Evolutionary conservation across 2,113 vertebrate genomes (phyloP), one percentile per base, ranked within the genome.

Genomic region (Anas platyrhynchos): DNA sequence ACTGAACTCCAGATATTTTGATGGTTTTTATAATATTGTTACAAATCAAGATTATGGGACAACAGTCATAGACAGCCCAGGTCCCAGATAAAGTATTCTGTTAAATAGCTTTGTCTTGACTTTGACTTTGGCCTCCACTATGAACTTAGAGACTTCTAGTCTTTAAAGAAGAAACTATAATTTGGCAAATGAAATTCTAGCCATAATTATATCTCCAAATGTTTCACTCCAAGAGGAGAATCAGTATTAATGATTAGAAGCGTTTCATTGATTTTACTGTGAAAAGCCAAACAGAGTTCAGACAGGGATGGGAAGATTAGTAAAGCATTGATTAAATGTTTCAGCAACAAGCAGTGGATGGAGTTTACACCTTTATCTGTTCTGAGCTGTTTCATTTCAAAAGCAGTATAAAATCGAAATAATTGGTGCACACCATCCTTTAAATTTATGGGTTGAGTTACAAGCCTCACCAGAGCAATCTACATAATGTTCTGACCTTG

Each of bases 291-390:
- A 34, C 27, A 71, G 50, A 85, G 12, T 74, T 88, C 66, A 88
- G 43, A 10, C n/a, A 31, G 31, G 23, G 9, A 18, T 85, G 44
- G 48, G 20, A 93, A 46, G 84, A 76, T 79, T 72, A 88, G 22
- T 69, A 72, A 94, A 92, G 81, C 23, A 46, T 38, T 65, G 52
- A 93, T 76, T 84, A 88, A 93, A 95, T 81, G 32, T 31, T 88
- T 94, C 65, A 81, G 22, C 3, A 16, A 38, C 31, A 22, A 73
- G 26, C 12, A 69, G 16, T 68, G 27, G 27, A 56, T 59, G 34
- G n/a, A 72, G 5, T 87, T 88, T 62, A 55, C 23, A 48, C 69
- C 13, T 89, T 81, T 89, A 77, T 81, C 27, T 59, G 9, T 71
- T 86, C 65, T 68, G 77, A 88, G 27, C 2, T 58, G 16, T 86